A percentile compares a stretch with the other conserved stretches of the same genome.
phyloP scores from a whole-genome alignment of 2,113 vertebrate genomes.

The Albula goreensis region DNA sequence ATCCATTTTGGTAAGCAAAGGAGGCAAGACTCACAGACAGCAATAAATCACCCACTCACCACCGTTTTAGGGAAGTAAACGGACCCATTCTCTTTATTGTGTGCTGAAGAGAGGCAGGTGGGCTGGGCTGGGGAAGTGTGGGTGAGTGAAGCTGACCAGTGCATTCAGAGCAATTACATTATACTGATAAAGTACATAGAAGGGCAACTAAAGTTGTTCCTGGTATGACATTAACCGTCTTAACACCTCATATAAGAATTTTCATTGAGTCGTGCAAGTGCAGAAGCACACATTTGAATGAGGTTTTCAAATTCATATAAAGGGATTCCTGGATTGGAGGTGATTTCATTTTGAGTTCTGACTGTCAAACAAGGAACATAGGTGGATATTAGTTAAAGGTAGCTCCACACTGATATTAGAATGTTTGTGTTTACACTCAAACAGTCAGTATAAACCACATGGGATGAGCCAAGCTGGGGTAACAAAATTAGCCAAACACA shows the following conservation, averaged over 20 bases:
- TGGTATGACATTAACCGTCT: background rate
- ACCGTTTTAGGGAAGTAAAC: background rate
- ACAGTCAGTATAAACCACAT: too few species aligned
- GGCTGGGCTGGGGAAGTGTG: background rate
- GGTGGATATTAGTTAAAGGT: too few species aligned
- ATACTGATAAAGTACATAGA: background rate
- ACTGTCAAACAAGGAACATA: too few species aligned
- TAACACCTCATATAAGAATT: too few species aligned
- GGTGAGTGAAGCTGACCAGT: background rate
- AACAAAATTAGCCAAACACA: background rate
- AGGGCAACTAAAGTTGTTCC: background rate
- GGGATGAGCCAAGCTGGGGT: background rate
- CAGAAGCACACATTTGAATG: too few species aligned
- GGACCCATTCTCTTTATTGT: background rate
- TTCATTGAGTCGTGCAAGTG: too few species aligned
- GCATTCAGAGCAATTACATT: background rate
- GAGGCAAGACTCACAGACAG: constrained; percentile 16
- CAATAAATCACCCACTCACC: constrained; percentile 7
- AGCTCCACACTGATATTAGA: too few species aligned
- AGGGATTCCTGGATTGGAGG: too few species aligned
- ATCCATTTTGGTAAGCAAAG: background rate
- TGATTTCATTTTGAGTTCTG: too few species aligned
- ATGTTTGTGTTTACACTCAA: too few species aligned
- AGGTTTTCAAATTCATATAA: too few species aligned
- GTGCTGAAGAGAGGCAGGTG: background rate